Evolutionary conservation across 2,113 vertebrate genomes (phyloP).

Genomic region (Canis aureus): DNA sequence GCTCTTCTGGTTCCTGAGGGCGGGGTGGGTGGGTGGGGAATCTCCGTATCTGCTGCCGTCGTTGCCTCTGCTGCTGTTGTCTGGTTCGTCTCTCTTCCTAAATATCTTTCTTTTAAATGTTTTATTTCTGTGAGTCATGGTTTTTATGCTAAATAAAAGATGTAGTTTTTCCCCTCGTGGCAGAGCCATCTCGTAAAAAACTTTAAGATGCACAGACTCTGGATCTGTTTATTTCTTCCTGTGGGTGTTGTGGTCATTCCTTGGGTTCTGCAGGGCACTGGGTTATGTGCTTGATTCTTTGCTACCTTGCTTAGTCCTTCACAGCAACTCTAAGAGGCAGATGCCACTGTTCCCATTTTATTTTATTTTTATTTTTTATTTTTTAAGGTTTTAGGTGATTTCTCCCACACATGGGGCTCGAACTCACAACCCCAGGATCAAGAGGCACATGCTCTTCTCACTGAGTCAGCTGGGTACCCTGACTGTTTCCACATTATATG

Average conservation of each 20-base stretch:
- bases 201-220: not conserved
- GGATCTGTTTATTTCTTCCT: not conserved
- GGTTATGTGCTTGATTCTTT: not conserved
- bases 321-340: not conserved
- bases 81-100: not conserved
- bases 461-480: not conserved
- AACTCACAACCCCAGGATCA: not conserved
- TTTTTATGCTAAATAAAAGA: not conserved
- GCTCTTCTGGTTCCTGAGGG: not conserved
- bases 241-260: not conserved
- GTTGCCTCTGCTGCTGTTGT: not conserved
- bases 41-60: accelerated
- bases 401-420: not conserved
- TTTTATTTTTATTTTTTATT: not conserved
- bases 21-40: not conserved
- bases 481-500: not conserved
- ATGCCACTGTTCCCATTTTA: not conserved
- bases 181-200: not conserved
- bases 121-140: not conserved
- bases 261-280: not conserved
- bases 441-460: not conserved
- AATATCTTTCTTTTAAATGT: not conserved
- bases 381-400: not conserved
- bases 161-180: not conserved
- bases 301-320: not conserved